Evolutionary conservation across 1,140 invertebrate genomes (phyloP).

Genomic region (Charaxes varanes): DNA sequence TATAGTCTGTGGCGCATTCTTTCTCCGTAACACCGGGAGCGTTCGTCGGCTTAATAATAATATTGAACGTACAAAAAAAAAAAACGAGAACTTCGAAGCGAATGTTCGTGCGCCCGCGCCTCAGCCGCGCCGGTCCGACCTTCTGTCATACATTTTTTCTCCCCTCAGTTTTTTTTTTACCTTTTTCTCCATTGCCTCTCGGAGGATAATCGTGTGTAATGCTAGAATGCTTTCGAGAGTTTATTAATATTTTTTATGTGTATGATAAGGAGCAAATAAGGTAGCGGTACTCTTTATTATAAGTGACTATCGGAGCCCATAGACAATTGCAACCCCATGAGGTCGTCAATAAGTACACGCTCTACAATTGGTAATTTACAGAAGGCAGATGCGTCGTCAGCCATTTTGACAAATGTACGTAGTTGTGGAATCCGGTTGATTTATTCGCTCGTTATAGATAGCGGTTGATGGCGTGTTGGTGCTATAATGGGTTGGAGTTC

Average conservation of each 20-base stretch:
- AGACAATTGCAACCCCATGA: no score
- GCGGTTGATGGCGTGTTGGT: slow-evolving; percentile 15
- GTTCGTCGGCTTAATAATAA: slow-evolving; percentile 63
- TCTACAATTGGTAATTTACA: no score
- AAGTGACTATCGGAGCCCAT: no score
- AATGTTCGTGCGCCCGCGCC: slow-evolving; percentile 52
- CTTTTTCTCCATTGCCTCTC: slow-evolving; percentile 25
- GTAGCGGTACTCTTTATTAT: no score
- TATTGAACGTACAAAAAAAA: slow-evolving; percentile 58
- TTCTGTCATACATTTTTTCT: slow-evolving; percentile 57
- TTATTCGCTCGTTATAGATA: slow-evolving; percentile 9
- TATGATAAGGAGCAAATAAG: no score
- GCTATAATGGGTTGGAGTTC: background rate
- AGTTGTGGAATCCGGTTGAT: slow-evolving; percentile 5
- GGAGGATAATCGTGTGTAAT: slow-evolving; percentile 62
- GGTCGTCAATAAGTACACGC: no score
- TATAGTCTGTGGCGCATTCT: slow-evolving; percentile 61
- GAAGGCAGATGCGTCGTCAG: no score
- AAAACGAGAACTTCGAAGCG: slow-evolving; percentile 60
- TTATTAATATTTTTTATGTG: slow-evolving; percentile 58
- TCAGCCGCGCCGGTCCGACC: slow-evolving; percentile 35
- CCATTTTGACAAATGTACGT: no score
- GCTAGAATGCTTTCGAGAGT: slow-evolving; percentile 51
- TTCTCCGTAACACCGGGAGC: slow-evolving; percentile 69
- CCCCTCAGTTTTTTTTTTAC: slow-evolving; percentile 34